Conservation (phyloP, 2,797 vertebrate genomes). For the Phataginus tricuspis region DNA sequence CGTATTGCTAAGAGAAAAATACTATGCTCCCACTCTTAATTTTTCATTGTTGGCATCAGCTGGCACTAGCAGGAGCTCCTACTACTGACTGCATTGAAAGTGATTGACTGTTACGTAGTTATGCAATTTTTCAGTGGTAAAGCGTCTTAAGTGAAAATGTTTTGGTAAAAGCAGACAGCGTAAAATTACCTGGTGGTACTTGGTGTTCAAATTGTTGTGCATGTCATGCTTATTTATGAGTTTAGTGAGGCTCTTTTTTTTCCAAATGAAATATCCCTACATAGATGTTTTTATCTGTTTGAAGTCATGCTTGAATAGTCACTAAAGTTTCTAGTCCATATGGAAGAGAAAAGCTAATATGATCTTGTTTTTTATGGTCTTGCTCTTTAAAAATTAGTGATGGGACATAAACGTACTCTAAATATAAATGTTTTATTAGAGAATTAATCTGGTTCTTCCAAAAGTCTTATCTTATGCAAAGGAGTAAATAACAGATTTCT, state of each 20-base stretch:
- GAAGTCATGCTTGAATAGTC: background rate
- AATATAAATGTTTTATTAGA: slow-evolving; percentile 54
- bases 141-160: slow-evolving; percentile 36
- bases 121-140: background rate
- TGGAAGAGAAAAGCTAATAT: background rate
- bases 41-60: background rate
- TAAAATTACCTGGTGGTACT: background rate
- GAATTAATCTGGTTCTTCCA: slow-evolving; percentile 3
- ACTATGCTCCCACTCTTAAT: background rate
- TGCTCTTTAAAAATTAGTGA: slow-evolving; percentile 44
- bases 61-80: background rate
- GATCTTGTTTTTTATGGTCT: slow-evolving; percentile 36
- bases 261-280: slow-evolving; percentile 14
- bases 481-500: background rate
- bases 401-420: slow-evolving; percentile 28
- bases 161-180: slow-evolving; percentile 16
- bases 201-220: slow-evolving; percentile 29
- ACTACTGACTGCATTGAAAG: background rate
- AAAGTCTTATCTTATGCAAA: background rate
- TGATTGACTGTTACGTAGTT: background rate
- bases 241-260: background rate
- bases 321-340: slow-evolving; percentile 26
- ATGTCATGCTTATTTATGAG: slow-evolving; percentile 30
- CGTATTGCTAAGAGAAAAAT: background rate
- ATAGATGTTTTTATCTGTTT: background rate